Evolutionary conservation across 2,888 invertebrate genomes (phyloP).

Genomic region (Heteromurus nitidus): DNA sequence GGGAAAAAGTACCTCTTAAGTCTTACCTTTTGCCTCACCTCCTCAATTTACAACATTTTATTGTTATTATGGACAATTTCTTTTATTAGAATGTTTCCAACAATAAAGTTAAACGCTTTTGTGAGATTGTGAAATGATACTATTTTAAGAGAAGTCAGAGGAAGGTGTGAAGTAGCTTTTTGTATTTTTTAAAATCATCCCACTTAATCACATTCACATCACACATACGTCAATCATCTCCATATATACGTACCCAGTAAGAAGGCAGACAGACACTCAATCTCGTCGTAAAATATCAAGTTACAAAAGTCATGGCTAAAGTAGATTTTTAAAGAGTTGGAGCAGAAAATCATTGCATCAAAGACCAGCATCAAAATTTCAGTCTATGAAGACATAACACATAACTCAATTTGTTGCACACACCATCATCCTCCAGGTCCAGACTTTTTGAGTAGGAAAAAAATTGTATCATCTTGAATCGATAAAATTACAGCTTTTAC

Average conservation of each 20-base stretch:
- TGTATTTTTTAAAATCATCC: background rate
- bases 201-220: background rate
- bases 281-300: too few relatives aligned
- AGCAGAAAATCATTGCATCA: background rate
- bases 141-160: background rate
- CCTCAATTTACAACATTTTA: constrained; percentile 14
- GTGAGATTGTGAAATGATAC: background rate
- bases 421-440: background rate
- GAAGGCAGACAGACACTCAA: background rate
- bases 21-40: background rate
- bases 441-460: background rate
- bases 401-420: background rate
- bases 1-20: background rate
- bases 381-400: background rate
- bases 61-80: constrained; percentile 33
- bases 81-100: constrained; percentile 46
- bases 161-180: background rate
- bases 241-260: too few relatives aligned
- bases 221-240: too few relatives aligned
- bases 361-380: background rate
- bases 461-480: constrained; percentile 39
- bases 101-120: constrained; percentile 10
- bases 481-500: constrained; percentile 33
- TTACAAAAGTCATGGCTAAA: too few relatives aligned
- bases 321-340: too few relatives aligned